Percentiles rank a stretch among this genome's conserved stretches.
These are phyloP conservation scores for Drosophila novamexicana DNA, from an alignment of 1,140 invertebrate species.

Conservation along the genomic window DNA sequence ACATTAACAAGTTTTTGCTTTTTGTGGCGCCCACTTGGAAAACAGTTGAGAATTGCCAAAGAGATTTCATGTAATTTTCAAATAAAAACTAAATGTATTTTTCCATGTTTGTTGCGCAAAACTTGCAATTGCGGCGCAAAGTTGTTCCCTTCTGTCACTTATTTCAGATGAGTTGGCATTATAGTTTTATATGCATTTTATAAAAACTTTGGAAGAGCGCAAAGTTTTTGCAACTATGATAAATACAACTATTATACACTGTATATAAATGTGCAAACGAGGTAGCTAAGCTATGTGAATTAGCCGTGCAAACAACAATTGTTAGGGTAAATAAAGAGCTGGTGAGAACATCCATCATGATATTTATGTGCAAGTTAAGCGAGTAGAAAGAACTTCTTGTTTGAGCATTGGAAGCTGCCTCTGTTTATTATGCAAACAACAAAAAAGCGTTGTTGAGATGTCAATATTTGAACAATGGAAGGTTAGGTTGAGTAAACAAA, in stretches of 20 bases:
- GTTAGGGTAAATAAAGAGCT: not conserved
- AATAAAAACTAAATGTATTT: conserved; percentile 24
- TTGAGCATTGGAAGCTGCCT: conserved; percentile 19
- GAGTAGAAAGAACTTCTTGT: conserved; percentile 5
- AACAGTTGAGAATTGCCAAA: conserved; percentile 20
- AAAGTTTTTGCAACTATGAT: conserved; percentile 34
- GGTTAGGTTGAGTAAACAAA: conserved; percentile 30
- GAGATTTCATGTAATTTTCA: conserved; percentile 37
- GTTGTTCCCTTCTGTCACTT: conserved; percentile 26
- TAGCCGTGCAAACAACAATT: not conserved
- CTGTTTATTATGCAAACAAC: conserved; percentile 27
- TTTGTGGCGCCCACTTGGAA: conserved; percentile 25
- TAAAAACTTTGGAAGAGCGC: conserved; percentile 1
- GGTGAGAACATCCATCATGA: not conserved
- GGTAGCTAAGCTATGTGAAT: not conserved
- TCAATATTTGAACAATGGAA: conserved; percentile 36
- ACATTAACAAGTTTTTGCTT: conserved; percentile 18
- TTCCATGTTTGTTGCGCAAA: conserved; percentile 12
- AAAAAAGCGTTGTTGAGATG: conserved; percentile 17
- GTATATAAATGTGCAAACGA: not conserved
- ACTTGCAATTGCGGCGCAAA: not conserved
- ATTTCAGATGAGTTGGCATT: conserved; percentile 36
- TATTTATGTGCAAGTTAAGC: not conserved
- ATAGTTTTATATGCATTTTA: conserved; percentile 33
- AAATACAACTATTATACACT: conserved; percentile 8